These are phyloP conservation scores for Macropus fuliginosus DNA, from an alignment of 2,797 vertebrate species.

Conservation along the genomic window DNA sequence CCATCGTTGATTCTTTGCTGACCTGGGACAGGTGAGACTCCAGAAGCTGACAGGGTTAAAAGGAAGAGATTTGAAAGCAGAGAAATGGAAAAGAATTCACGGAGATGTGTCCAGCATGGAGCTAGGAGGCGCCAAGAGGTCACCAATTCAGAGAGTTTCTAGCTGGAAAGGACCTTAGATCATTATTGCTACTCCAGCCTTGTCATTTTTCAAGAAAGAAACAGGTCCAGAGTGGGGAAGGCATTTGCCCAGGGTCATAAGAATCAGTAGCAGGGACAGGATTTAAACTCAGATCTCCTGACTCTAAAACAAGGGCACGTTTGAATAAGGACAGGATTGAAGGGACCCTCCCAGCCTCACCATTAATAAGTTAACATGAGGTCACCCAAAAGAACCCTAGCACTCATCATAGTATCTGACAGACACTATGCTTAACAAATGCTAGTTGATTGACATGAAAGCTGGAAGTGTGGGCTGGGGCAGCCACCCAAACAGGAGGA, in stretches of 20 bases:
- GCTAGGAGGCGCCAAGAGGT: background rate
- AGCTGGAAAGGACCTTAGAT: background rate
- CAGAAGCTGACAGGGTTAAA: conserved; percentile 15
- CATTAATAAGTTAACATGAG: no score
- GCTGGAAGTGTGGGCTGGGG: no score
- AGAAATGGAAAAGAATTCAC: background rate
- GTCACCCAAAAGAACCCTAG: no score
- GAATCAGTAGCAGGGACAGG: background rate
- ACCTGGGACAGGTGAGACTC: conserved; percentile 15
- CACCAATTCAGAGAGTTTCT: background rate
- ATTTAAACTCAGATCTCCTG: background rate
- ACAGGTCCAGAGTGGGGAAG: background rate
- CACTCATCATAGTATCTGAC: no score
- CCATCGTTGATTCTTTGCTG: background rate
- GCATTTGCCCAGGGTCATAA: background rate
- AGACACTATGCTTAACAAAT: no score
- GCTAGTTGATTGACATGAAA: no score
- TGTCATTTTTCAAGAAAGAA: background rate
- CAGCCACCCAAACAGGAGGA: no score
- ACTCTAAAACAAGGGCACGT: background rate
- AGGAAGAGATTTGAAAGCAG: background rate
- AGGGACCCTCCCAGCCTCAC: no score
- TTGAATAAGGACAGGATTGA: background rate
- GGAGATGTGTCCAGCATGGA: background rate
- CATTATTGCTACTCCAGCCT: background rate